Base-by-base conservation (phyloP, 2,888 invertebrate genomes). In the Leptinotarsa haldemani region DNA sequence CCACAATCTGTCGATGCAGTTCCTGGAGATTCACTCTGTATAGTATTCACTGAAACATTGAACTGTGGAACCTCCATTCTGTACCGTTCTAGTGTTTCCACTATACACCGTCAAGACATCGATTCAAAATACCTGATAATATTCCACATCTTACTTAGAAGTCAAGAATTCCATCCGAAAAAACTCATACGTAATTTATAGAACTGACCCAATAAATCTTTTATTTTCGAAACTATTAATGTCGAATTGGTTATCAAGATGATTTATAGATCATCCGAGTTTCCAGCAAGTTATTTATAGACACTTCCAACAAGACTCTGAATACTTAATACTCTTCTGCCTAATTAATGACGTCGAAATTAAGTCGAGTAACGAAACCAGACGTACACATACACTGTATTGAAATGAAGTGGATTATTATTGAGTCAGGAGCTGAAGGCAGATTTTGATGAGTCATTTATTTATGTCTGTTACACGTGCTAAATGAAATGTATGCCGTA, bases 271-370 rank as follows among this genome's bases (percentile, higher is more conserved):
- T 69, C 58, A 46, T 67, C n/a, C 18, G n/a, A 56, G 9, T 48
- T n/a, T 65, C 65, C 50, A 18, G 46, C 48, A 4, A 69, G 69
- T 65, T 73, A 73, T 73, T 73, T 50, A 73, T 73, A 73, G 73
- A 69, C 12, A 68, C n/a, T 56, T 67, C 53, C 53, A 69, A 66
- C 50, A 69, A 69, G 69, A 73, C 56, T 69, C 69, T 9, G 56
- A 65, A 65, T 64, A 63, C 67, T 72, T 25, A 68, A 68, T 63
- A 56, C 56, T 68, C 20, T 30, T 52, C 68, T 68, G 46, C 56
- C n/a, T 56, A 68, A 68, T 68, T 68, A 58, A 58, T 70, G 65
- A 25, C 65, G 22, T 20, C 50, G 46, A 48, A 50, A 50, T 65
- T n/a, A 65, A 65, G 50, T 15, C 22, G 56, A 56, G 13, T 65